A percentile compares a stretch with the other conserved stretches of the same genome.
phyloP scores from a whole-genome alignment of 2,797 vertebrate genomes.

The Xerus rutilus region DNA sequence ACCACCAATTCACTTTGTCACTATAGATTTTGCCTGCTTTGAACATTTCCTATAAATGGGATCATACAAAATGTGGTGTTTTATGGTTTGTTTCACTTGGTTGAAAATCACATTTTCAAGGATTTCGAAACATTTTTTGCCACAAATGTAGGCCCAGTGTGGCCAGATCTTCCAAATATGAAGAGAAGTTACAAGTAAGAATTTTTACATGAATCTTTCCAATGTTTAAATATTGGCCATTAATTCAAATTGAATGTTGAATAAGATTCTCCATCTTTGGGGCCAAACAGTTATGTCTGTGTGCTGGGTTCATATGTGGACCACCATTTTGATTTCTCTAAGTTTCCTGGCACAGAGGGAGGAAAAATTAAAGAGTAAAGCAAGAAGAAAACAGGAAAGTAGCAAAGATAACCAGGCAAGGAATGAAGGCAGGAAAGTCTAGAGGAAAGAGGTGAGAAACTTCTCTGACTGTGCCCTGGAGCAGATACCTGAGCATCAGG shows the following conservation, averaged over 20 bases:
- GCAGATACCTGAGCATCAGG: background rate
- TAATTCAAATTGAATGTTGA: conserved; percentile 17
- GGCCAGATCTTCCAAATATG: background rate
- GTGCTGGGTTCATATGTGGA: background rate
- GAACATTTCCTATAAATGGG: background rate
- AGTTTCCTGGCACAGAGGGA: background rate
- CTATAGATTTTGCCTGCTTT: background rate
- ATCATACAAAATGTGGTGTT: background rate
- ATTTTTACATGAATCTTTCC: background rate
- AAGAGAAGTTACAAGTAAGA: conserved; percentile 21
- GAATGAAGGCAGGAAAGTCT: background rate
- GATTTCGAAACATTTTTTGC: background rate
- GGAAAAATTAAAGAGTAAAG: background rate
- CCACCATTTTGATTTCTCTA: background rate
- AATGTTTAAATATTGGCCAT: background rate
- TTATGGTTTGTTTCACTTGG: background rate
- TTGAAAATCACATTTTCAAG: background rate
- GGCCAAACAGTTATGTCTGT: background rate
- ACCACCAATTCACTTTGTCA: background rate
- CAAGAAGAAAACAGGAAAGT: background rate
- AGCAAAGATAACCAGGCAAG: background rate
- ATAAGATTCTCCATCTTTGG: background rate
- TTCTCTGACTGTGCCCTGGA: background rate
- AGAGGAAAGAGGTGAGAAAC: background rate
- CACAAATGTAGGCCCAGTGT: background rate